Evolutionary conservation across 2,797 vertebrate genomes (phyloP), one percentile per base, ranked within the genome.

Genomic region (Gymnoscopelus microlampas): DNA sequence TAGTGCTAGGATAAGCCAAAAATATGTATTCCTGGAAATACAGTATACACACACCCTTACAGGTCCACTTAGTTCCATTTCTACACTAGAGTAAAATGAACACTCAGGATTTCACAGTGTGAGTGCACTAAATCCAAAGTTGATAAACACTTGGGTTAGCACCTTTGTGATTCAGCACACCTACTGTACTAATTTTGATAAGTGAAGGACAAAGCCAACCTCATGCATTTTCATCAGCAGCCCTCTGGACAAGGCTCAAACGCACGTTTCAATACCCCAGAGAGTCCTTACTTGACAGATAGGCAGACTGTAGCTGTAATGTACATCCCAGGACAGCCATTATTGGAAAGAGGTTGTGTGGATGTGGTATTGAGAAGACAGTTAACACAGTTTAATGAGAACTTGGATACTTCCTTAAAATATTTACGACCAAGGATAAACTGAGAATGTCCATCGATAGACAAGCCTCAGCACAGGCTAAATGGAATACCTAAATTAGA

Each of bases 171-270:
- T 89, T 88, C 87, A 87, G 80, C 82, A 84, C 78, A 80, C 75
- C 80, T 83, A 89, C 88, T 81, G 85, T 83, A 85, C 86, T 91
- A 91, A 89, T 86, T 90, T 87, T 89, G 89, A 88, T 91, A 91
- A 91, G 88, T 91, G 90, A 91, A 91, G 90, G 89, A 81, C 89
- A 91, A 86, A 88, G 79, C 79, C 85, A 77, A 60, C 74, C 90
- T 90, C 89, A 89, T 92, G 87, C 85, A 87, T 91, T 90, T 91
- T 90, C 88, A 91, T 91, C 88, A 92, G 88, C 79, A 50, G 82
- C 75, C 82, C 64, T 5, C 76, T 73, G 83, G 82, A 89, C 88
- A 86, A 87, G 87, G 81, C 80, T 85, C 86, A 76, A 77, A 80
- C 86, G 81, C 88, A 88, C 85, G 85, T 91, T 92, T 90, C 88